Base-by-base conservation (phyloP, 2,797 vertebrate species). In the Cynopterus sphinx region DNA sequence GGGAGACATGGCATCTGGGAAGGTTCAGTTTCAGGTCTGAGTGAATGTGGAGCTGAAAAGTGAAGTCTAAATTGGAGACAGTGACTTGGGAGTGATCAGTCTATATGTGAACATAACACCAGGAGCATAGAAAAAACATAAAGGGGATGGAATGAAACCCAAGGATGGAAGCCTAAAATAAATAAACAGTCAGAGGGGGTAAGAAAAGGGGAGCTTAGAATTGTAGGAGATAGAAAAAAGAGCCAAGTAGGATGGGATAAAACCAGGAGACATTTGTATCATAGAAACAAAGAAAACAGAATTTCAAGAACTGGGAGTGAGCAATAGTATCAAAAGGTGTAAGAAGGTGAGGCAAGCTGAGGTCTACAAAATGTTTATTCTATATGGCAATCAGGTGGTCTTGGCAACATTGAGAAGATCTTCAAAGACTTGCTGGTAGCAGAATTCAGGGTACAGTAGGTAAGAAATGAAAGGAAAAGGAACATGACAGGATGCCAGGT, bases 401-500 rank as follows among this genome's bases (percentile, higher is more conserved):
- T n/a, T 9, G 31, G 43, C 4, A 39, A 49, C 16, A 17, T 16
- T 67, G 49, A 33, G 53, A 67, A 65, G 12, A 41, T 15, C n/a
- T 31, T 84, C 28, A 15, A 67, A 67, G 31, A 17, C 24, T 7
- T 28, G 33, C 28, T 26, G 57, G 6, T 28, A 24, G 31, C 67
- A 83, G 57, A 61, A 63, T 39, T 12, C 9, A 12, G 55, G 15
- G 15, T 4, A 13, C 5, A 31, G 8, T 2, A 10, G 24, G 21
- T 6, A 11, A 59, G 63, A 46, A 57, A 39, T 19, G 16, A n/a
- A 33, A 46, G 53, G 70, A n/a, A 55, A 95, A 74, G 65, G 5
- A 19, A 28, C 12, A 26, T 6, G 9, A 13, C 1, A 0, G n/a
- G 43, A 11, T 0, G 1, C 10, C 49, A 15, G 46, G 55, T 24